phyloP scores from a whole-genome alignment of 2,888 invertebrate genomes.

The Acrobasis consociella region DNA sequence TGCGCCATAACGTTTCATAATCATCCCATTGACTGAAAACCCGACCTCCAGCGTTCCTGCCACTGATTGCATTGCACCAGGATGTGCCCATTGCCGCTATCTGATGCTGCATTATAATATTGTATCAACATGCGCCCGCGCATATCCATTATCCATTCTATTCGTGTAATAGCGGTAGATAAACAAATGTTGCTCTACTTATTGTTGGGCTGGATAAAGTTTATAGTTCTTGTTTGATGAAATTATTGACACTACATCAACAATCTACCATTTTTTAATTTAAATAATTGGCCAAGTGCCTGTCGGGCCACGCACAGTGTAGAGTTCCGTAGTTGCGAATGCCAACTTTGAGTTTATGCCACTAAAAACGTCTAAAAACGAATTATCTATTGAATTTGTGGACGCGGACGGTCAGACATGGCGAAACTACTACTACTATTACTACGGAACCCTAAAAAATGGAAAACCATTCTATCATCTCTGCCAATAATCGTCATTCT shows the following conservation, averaged over 20 bases:
- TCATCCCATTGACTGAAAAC: constrained; percentile 14
- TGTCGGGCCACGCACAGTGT: too few species aligned
- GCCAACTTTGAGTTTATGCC: too few species aligned
- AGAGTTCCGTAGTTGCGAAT: too few species aligned
- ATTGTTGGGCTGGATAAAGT: not conserved
- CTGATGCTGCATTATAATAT: constrained; percentile 39
- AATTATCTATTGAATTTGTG: too few species aligned
- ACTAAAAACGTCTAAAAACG: too few species aligned
- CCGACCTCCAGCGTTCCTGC: constrained; percentile 25
- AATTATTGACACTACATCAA: not conserved
- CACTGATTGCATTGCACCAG: constrained; percentile 50
- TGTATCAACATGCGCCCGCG: constrained; percentile 36
- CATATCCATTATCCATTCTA: constrained; percentile 36
- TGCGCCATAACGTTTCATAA: constrained; percentile 4
- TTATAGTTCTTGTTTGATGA: not conserved
- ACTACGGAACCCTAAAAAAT: too few species aligned
- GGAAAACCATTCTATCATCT: too few species aligned
- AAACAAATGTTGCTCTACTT: constrained; percentile 5
- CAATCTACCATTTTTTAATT: too few species aligned
- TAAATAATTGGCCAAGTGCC: too few species aligned
- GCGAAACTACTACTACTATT: too few species aligned
- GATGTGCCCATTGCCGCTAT: constrained; percentile 54
- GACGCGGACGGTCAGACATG: too few species aligned
- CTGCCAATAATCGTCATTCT: too few species aligned
- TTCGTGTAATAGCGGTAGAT: constrained; percentile 38